Percentiles rank a stretch among this genome's conserved stretches.
phyloP scores from a whole-genome alignment of 2,113 vertebrate genomes.

The Centrocercus urophasianus region DNA sequence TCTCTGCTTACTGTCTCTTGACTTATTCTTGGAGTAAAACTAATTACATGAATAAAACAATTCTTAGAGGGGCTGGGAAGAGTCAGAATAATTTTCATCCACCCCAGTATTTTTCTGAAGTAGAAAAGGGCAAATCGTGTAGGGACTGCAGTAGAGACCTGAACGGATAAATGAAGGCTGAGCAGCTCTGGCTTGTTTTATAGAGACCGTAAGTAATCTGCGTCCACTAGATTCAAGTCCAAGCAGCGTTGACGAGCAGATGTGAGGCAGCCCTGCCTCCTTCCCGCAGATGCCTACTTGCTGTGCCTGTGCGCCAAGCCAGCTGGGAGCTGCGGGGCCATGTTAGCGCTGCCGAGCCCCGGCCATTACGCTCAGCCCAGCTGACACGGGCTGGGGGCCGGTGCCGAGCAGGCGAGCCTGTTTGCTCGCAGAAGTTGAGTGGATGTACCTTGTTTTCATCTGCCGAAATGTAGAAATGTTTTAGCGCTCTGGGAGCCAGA shows the following conservation, averaged over 20 bases:
- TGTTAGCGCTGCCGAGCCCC: rapidly evolving
- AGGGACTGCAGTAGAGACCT: not conserved
- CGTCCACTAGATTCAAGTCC: not conserved
- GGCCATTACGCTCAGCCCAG: not conserved
- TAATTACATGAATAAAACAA: not conserved
- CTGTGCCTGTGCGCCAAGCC: not conserved
- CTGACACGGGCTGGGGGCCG: not conserved
- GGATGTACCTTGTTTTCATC: not conserved
- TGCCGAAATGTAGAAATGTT: not conserved
- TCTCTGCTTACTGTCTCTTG: not conserved
- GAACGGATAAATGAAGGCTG: not conserved
- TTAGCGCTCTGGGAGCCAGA: not conserved
- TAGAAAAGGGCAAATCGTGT: not conserved
- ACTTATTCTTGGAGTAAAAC: not conserved
- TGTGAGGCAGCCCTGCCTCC: not conserved
- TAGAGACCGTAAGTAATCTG: not conserved
- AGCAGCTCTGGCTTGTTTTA: not conserved
- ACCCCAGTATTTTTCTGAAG: not conserved
- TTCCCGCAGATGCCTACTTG: not conserved
- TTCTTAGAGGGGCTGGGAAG: not conserved
- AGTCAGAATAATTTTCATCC: not conserved
- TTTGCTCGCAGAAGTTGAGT: not conserved
- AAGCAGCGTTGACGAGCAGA: not conserved
- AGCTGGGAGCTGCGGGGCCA: not conserved
- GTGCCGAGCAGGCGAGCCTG: not conserved